Base-by-base conservation (phyloP, 2,113 vertebrate species). In the Callionymus lyra region DNA sequence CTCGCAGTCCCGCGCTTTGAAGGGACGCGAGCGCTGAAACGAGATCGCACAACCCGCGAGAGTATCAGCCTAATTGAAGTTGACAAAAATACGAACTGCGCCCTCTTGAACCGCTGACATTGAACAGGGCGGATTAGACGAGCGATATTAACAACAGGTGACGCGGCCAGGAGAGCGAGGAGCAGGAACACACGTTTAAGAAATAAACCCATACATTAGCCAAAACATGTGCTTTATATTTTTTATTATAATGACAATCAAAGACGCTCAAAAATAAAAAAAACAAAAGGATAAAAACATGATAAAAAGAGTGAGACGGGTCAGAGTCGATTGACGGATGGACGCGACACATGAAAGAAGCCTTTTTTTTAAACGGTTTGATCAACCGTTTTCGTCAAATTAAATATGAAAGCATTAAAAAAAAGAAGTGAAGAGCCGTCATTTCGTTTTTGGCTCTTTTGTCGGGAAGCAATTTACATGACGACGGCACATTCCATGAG, bases 111-210 rank as follows among this genome's bases (percentile, higher is more conserved):
- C 88, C 72, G 85, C 89, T 91, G 88, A 93, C 85, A 88, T 79
- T 85, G 85, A 82, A 74, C 88, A 87, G 88, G 68, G 79, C 59
- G 87, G 89, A 91, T 92, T 91, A 91, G 80, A 34, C 70, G 66
- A 81, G 12, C 71, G 78, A 89, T 88, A 92, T 92, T 90, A 88
- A 89, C 84, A 92, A 88, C 90, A 93, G 90, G 87, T 90, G 91
- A 88, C 76, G 56, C 21, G 59, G 56, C 68, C 65, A 66, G 14
- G 31, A 65, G 15, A 14, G 18, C 41, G 41, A 27, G 63, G 53
- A 72, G 68, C 58, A 27, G 42, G 58, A 45, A 55, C 53, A 44
- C 52, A 0, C 44, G 46, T 68, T 32, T 64, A 55, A 46, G 60
- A 38, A 61, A 27, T 1, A 38, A 51, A 56, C 44, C 14, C 45